Base-by-base conservation (phyloP, 1,140 invertebrate species). In the Caenorhabditis latens region DNA sequence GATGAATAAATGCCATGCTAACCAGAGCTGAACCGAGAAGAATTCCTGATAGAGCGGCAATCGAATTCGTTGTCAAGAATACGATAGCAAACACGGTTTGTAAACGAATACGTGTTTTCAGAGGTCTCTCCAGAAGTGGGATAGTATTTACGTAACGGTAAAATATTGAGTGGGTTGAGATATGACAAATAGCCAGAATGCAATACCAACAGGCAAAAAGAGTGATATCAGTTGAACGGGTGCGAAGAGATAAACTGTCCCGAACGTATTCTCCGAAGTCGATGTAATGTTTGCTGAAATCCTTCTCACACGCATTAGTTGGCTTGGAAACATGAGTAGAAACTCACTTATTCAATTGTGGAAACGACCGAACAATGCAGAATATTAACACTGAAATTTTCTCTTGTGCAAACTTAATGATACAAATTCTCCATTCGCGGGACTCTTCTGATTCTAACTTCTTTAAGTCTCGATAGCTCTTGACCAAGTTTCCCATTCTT, bases 271-370 rank as follows among this genome's bases (percentile, higher is more conserved):
- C 61, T 19, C 61, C 48, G 24, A 71, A 63, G 14, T 85, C 61
- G 9, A 55, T 53, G 46, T 67, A 71, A 32, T 46, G 42, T 42
- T 71, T 85, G 19, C 84, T 71, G 63, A 71, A 67, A 85, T 21
- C 16, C 32, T 32, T 32, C 32, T 32, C 32, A 32, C 2, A 5
- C 50, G 13, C 32, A 24, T 14, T 16, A 21, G 9, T n/a, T 46
- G 46, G 46, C 16, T 19, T 32, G 42, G 24, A n/a, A 16, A 40
- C 14, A 19, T 19, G n/a, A 46, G 4, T 14, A 16, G 16, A 7
- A 58, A 58, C 42, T 65, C 9, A 84, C 71, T 79, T 14, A 46
- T 19, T 24, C 11, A 46, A 3, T 24, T n/a, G 40, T 7, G n/a
- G 46, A 11, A 21, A 50, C 13, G 46, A 24, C 24, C 32, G 46